Evolutionary conservation across 1,140 invertebrate genomes (phyloP).

Genomic region (Oppia nitens): DNA sequence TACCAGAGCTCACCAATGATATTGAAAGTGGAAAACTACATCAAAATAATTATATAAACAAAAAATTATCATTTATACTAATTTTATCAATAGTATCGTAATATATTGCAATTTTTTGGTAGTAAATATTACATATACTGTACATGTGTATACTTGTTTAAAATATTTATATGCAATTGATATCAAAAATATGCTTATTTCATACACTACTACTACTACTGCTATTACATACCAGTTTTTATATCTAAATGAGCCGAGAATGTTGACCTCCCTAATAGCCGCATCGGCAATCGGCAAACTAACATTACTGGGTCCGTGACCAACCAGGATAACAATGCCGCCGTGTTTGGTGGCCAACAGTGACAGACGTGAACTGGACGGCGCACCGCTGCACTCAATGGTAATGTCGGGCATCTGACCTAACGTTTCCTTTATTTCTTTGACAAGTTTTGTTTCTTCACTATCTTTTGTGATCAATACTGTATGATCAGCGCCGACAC

Average conservation of each 20-base stretch:
- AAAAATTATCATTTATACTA: neutral
- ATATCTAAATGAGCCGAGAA: constrained; percentile 78
- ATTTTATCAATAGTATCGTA: neutral
- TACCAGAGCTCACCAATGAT: constrained; percentile 32
- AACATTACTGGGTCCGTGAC: constrained; percentile 57
- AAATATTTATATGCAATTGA: no score
- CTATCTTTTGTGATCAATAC: constrained; percentile 40
- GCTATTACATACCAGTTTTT: constrained; percentile 52
- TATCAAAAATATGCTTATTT: no score
- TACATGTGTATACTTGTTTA: no score
- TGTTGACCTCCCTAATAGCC: constrained; percentile 64
- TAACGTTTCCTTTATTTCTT: constrained; percentile 40
- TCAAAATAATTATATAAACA: neutral
- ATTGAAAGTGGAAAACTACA: constrained; percentile 34
- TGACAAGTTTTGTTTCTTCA: constrained; percentile 36
- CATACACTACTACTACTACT: no score
- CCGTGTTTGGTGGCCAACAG: constrained; percentile 32
- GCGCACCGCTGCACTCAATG: constrained; percentile 30
- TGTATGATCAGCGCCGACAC: constrained; percentile 58
- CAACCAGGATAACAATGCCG: constrained; percentile 64
- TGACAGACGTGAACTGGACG: constrained; percentile 35
- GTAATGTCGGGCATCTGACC: constrained; percentile 33
- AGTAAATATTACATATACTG: no score
- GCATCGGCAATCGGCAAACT: constrained; percentile 63
- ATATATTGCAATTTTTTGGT: no score